Base-by-base conservation (phyloP, 1,140 invertebrate genomes). In the Archegozetes longisetosus region DNA sequence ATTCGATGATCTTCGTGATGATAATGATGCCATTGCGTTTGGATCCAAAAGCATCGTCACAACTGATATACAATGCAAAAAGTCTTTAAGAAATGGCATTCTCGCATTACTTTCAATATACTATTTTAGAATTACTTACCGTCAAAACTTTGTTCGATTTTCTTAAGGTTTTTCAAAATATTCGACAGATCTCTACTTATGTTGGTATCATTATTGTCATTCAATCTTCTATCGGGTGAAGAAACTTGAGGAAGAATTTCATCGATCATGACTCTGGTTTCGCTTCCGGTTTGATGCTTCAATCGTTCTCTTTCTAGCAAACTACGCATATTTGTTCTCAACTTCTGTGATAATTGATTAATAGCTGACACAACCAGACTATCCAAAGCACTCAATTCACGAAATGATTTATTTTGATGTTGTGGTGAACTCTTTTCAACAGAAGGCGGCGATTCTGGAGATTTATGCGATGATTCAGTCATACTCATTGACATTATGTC, bases 281-380 rank as follows among this genome's bases (percentile, higher is more conserved):
- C 71, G 64, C 68, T 68, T 23, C 63, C 66, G 25, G 61, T 61
- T 25, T 68, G 62, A 55, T 70, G 66, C 53, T 67, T 67, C 17
- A 59, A 62, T 67, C 66, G 49, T 68, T 68, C 56, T 70, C 69
- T 62, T 68, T 74, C 66, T 54, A 70, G 62, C 46, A 64, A 29
- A 48, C 50, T 49, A 32, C 61, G 55, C 26, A 76, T 76, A 28
- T 71, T 71, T 9, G 68, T 72, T 64, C 77, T 70, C 25, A 81
- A 68, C 70, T 81, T 80, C 28, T 70, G 70, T 25, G 79, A 79
- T 28, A 81, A 65, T 54, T 77, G 76, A 65, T 77, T 74, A 55
- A 80, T 75, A 3, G 79, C 79, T 9, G 77, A 73, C 46, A 81
- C 77, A 28, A 81, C 76, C 53, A 80, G 68, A 64, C 72, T 75